phyloP scores from a whole-genome alignment of 2,113 vertebrate genomes.

The Melanocharis versteri region DNA sequence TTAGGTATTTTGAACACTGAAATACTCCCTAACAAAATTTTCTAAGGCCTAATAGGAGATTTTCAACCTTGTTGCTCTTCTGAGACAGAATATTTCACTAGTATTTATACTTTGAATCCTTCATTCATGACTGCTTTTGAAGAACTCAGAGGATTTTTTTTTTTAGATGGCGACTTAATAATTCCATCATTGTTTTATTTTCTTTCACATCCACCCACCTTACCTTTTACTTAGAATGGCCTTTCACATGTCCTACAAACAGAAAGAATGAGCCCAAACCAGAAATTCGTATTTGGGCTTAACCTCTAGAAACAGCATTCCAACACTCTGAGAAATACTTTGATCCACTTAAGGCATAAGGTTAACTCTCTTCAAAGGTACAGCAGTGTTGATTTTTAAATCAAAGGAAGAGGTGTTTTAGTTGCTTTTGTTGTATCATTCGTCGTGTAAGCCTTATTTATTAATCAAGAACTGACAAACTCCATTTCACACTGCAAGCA shows the following conservation, averaged over 20 bases:
- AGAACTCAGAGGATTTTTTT: background rate
- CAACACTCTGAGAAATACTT: background rate
- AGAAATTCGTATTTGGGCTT: background rate
- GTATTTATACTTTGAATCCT: background rate
- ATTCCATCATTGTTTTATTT: background rate
- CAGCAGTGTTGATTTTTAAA: background rate
- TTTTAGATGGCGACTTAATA: background rate
- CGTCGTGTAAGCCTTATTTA: background rate
- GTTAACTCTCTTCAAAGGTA: background rate
- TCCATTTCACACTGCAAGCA: background rate
- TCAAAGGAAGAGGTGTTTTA: background rate
- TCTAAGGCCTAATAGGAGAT: background rate
- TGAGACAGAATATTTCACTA: background rate
- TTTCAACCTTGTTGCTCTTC: background rate
- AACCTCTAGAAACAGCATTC: background rate
- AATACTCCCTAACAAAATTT: background rate
- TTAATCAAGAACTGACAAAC: background rate
- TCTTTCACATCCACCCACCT: background rate
- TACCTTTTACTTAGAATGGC: background rate
- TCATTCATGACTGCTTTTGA: background rate
- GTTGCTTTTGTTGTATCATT: accelerated
- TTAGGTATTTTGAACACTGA: background rate
- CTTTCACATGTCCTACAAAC: background rate
- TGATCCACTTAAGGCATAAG: background rate
- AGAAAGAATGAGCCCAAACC: background rate